Evolutionary conservation across 92 coral and sea anemone genomes (phyloP).

Genomic region (Palythoa heliodiscus): DNA sequence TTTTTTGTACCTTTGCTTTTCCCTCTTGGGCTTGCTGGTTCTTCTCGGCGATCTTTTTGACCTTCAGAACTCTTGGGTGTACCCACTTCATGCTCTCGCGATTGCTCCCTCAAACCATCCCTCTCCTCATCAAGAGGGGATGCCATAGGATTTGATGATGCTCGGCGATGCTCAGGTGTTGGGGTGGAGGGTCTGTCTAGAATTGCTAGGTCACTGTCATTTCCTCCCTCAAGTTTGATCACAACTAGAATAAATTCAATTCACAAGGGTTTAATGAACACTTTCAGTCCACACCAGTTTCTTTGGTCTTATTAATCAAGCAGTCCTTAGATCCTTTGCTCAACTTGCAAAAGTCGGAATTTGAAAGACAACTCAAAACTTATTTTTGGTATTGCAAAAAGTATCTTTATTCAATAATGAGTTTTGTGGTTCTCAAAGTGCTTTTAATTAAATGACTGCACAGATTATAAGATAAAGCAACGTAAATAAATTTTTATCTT

Average conservation of each 20-base stretch:
- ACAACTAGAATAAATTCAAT: constrained; percentile 63
- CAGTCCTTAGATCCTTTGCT: too few relatives aligned
- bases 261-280: background rate
- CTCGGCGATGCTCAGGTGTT: constrained; percentile 54
- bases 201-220: constrained; percentile 81
- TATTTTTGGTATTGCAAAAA: too few relatives aligned
- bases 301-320: too few relatives aligned
- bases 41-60: constrained; percentile 3
- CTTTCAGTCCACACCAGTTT: too few relatives aligned
- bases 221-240: constrained; percentile 93
- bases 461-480: too few relatives aligned
- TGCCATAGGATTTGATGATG: constrained; percentile 52
- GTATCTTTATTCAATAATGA: too few relatives aligned
- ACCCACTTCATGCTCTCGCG: constrained; percentile 37
- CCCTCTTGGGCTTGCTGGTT: constrained; percentile 19
- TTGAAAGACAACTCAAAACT: too few relatives aligned
- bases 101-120: constrained; percentile 49
- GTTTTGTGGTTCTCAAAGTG: too few relatives aligned
- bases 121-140: constrained; percentile 55
- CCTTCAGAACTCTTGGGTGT: constrained; percentile 20
- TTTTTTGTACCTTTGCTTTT: constrained; percentile 21
- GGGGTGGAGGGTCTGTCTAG: constrained; percentile 83
- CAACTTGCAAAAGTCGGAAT: too few relatives aligned
- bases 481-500: too few relatives aligned
- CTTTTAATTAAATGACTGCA: too few relatives aligned